Percentiles rank a stretch among this genome's conserved stretches.
These are phyloP conservation scores for Halesus radiatus DNA, from an alignment of 1,140 invertebrate species.

Conservation along the genomic window DNA sequence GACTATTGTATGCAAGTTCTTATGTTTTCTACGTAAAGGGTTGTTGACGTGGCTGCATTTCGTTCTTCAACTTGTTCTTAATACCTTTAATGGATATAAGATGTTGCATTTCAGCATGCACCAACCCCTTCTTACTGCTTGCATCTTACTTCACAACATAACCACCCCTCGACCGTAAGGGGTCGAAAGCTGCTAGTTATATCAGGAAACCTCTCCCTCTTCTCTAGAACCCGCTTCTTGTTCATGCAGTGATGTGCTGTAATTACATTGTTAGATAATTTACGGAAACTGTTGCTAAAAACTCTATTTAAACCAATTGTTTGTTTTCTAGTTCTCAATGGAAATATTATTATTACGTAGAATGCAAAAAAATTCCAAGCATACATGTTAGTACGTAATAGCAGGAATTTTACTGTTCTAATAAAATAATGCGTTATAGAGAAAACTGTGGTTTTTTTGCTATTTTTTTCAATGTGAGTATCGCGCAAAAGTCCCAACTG, in stretches of 20 bases:
- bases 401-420: no score
- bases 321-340: no score
- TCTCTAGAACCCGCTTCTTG: neutral
- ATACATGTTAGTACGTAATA: no score
- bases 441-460: no score
- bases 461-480: no score
- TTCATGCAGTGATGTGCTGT: neutral
- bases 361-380: no score
- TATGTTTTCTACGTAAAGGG: neutral
- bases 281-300: no score
- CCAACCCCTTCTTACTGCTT: no score
- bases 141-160: neutral
- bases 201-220: neutral
- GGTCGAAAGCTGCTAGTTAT: neutral
- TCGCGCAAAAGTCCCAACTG: no score
- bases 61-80: neutral
- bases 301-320: no score
- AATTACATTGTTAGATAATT: neutral
- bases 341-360: no score
- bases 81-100: slow-evolving; percentile 27
- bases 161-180: neutral
- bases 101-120: slow-evolving; percentile 9
- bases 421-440: no score
- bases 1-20: neutral
- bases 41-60: slow-evolving; percentile 1